These are phyloP conservation scores for Lepisosteus oculatus DNA, from an alignment of 2,113 vertebrate genomes.

Conservation along the genomic window DNA sequence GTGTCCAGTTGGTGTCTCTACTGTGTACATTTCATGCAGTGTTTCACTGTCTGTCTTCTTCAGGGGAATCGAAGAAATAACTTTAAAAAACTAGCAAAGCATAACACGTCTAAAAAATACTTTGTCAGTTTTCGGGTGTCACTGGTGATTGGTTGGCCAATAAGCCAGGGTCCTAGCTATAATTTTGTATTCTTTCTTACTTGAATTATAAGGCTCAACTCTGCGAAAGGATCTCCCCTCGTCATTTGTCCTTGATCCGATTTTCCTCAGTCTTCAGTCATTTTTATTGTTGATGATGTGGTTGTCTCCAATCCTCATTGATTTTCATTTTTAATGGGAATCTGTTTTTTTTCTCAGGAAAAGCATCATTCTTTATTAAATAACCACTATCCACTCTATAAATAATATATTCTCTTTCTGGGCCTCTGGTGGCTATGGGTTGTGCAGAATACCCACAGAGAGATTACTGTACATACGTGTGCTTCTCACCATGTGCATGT, in stretches of 20 bases:
- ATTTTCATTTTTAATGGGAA: constrained; percentile 14
- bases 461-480: not conserved
- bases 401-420: not conserved
- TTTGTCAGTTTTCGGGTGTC: too few relatives aligned
- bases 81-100: too few relatives aligned
- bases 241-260: not conserved
- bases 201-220: not conserved
- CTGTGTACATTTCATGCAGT: too few relatives aligned
- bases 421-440: not conserved
- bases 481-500: constrained; percentile 36
- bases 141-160: too few relatives aligned
- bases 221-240: not conserved
- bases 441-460: not conserved
- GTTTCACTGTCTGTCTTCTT: too few relatives aligned
- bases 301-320: constrained; percentile 11
- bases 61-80: too few relatives aligned
- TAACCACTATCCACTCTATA: not conserved
- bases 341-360: not conserved
- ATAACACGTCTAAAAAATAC: too few relatives aligned
- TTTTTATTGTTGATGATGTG: not conserved
- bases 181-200: too few relatives aligned
- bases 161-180: too few relatives aligned
- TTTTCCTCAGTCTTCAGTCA: not conserved
- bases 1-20: too few relatives aligned
- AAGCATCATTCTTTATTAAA: constrained; percentile 2